Evolutionary conservation across 2,113 vertebrate genomes (phyloP).

Genomic region (Caranx ignobilis): DNA sequence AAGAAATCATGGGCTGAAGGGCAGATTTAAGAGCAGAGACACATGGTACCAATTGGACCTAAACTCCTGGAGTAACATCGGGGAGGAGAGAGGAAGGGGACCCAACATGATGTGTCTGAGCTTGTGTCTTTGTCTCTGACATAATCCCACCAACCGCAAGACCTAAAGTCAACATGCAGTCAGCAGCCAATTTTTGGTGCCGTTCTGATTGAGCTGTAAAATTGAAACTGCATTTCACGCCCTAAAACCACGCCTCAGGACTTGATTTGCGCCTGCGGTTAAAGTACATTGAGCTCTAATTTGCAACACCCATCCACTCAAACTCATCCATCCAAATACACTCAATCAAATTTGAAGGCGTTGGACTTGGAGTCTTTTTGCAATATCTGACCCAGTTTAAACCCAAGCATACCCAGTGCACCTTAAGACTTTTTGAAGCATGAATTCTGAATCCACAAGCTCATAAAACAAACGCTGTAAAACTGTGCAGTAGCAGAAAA

Average conservation of each 20-base stretch:
- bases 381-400: constrained; percentile 14
- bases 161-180: constrained; percentile 53
- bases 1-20: constrained; percentile 53
- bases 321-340: constrained; percentile 22
- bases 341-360: constrained; percentile 8
- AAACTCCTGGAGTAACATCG: constrained; percentile 55
- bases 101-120: constrained; percentile 10
- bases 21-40: constrained; percentile 58
- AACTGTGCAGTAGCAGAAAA: constrained; percentile 3
- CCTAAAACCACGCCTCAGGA: constrained; percentile 55
- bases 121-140: constrained; percentile 27
- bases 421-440: neutral
- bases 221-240: constrained; percentile 27
- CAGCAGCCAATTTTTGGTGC: constrained; percentile 28
- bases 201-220: constrained; percentile 56
- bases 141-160: constrained; percentile 53
- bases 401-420: neutral
- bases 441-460: neutral
- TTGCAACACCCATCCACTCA: constrained; percentile 34
- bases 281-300: constrained; percentile 29
- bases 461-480: too few species aligned
- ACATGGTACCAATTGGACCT: constrained; percentile 73
- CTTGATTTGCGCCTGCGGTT: constrained; percentile 55
- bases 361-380: neutral
- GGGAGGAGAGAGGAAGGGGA: constrained; percentile 27